Conservation (phyloP, 2,797 vertebrate species). For the Eulemur mongoz region DNA sequence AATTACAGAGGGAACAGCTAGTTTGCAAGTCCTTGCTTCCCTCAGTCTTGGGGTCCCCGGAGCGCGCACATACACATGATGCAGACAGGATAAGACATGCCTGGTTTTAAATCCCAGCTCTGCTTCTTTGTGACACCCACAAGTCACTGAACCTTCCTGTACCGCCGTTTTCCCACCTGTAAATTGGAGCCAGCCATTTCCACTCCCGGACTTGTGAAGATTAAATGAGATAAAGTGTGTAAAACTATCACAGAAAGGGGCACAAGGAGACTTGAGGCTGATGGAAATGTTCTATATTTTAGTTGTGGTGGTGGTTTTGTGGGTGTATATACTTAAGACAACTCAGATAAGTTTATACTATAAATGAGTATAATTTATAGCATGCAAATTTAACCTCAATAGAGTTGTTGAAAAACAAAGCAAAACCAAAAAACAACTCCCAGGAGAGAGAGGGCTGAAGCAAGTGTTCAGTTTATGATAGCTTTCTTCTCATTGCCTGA, state of each 20-base stretch:
- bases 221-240: neutral
- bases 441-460: neutral
- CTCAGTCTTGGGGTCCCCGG: neutral
- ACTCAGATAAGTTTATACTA: neutral
- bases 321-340: neutral
- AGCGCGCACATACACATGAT: fast-evolving
- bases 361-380: neutral
- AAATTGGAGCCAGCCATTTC: neutral
- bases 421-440: neutral
- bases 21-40: neutral
- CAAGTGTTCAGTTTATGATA: neutral
- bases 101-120: neutral
- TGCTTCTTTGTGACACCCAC: neutral
- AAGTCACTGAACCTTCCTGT: neutral
- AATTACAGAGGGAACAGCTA: neutral
- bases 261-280: neutral
- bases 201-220: neutral
- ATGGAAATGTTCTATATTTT: neutral
- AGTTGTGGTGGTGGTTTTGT: neutral
- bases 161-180: neutral
- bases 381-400: neutral
- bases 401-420: neutral
- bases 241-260: neutral
- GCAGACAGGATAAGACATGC: neutral
- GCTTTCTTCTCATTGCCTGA: neutral